Evolutionary conservation across 2,113 vertebrate genomes (phyloP), one percentile per base, ranked within the genome.

Genomic region (Cebus imitator): DNA sequence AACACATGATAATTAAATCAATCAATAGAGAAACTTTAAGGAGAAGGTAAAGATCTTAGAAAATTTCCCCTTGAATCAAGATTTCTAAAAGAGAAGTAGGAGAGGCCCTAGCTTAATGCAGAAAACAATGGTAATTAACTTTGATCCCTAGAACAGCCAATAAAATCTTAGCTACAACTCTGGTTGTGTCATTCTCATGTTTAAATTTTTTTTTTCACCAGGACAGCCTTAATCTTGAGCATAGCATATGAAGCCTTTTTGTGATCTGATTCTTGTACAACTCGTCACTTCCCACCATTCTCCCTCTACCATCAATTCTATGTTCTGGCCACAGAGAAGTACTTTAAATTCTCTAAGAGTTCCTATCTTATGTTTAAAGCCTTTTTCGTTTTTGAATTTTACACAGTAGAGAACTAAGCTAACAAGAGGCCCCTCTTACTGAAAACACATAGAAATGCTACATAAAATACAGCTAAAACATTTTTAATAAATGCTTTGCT

Each of bases 331-430:
- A 72, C 32, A 93, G 48, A 81, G 13, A 68, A 61, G 13, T 84
- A 64, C 12, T 76, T 90, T 58, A 90, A 92, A 70, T 64, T 84
- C 21, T 17, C 16, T 10, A 76, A 57, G 45, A 35, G 12, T 50
- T 30, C n/a, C 43, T 50, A 55, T n/a, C 16, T 40, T 70, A 58
- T 10, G 6, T 84, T 91, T 78, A 93, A 83, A 82, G 27, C 0
- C 7, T 11, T 73, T 85, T 95, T 92, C 37, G 75, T n/a, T 61
- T 96, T 32, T 73, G 14, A 89, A 86, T 61, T 91, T 94, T 90
- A 32, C 20, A 55, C 27, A 82, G 45, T 25, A 2, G 11, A 89
- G 18, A 73, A 82, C 4, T 55, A 75, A 68, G 32, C 14, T 86
- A 94, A 52, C 13, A 87, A 82, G 11, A 73, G 21, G 21, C 1